A percentile compares a stretch with the other conserved stretches of the same genome.
Conservation (phyloP, 2,888 invertebrate species). For the Lepidonotus clava region DNA sequence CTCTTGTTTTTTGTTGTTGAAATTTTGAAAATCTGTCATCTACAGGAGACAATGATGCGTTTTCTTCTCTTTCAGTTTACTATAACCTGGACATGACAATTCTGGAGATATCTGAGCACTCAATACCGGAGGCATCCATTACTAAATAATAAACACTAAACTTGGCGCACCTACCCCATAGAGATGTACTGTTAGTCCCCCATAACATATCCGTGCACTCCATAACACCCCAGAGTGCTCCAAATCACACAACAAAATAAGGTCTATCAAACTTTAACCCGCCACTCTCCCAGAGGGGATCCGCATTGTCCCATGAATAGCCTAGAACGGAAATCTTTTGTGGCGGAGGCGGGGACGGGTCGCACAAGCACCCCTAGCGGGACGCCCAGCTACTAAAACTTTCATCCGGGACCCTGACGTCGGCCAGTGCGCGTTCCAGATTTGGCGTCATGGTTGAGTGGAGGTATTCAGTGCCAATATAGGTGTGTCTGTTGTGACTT, state of each 20-base stretch:
- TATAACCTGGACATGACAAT: too few species aligned
- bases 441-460: neutral
- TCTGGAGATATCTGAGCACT: neutral
- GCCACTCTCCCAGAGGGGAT: neutral
- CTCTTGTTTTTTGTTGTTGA: too few species aligned
- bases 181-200: too few species aligned
- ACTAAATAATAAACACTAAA: too few species aligned
- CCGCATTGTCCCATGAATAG: neutral
- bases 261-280: neutral
- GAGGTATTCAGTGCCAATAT: neutral
- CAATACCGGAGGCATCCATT: neutral
- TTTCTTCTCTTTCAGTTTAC: too few species aligned
- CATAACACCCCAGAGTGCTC: too few species aligned
- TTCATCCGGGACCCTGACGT: neutral
- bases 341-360: neutral
- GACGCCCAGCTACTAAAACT: neutral
- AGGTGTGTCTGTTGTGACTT: neutral
- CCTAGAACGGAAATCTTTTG: neutral
- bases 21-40: too few species aligned
- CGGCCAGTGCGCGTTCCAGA: neutral
- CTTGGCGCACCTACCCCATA: too few species aligned
- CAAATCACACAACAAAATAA: slow-evolving; percentile 14
- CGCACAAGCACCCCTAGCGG: neutral
- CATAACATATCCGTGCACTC: too few species aligned
- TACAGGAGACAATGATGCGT: too few species aligned